Conservation (phyloP, 2,113 vertebrate genomes). For the Pipra filicauda region DNA sequence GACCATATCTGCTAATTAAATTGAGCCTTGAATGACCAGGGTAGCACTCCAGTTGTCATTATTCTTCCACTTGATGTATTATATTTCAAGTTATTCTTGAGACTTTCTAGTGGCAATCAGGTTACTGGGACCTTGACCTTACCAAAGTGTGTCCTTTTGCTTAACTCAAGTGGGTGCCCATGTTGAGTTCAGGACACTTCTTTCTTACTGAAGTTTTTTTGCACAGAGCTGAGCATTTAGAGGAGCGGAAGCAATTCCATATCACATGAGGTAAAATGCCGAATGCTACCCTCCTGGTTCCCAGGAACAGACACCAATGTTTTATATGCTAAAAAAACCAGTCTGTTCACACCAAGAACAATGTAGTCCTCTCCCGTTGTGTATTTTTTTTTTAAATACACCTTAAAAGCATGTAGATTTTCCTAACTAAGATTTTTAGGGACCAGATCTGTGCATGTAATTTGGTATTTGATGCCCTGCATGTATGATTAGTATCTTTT, state of each 20-base stretch:
- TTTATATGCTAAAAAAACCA: not conserved
- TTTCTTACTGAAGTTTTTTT: not conserved
- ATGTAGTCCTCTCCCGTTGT: not conserved
- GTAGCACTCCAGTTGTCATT: slow-evolving; percentile 47
- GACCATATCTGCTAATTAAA: slow-evolving; percentile 26
- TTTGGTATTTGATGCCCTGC: not conserved
- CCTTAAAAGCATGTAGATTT: not conserved
- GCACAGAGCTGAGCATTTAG: not conserved
- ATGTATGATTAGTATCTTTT: not conserved
- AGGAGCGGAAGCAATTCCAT: not conserved
- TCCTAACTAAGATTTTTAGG: not conserved
- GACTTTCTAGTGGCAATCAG: not conserved
- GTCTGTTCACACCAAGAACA: not conserved
- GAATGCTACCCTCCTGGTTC: not conserved
- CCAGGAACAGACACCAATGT: not conserved
- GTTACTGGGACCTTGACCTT: not conserved
- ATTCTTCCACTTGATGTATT: slow-evolving; percentile 30
- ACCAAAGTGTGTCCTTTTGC: not conserved
- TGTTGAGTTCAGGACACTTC: not conserved
- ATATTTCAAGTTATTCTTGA: slow-evolving; percentile 1
- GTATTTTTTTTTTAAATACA: no score
- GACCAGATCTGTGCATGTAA: not conserved
- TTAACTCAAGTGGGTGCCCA: not conserved
- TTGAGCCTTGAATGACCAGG: slow-evolving; percentile 9
- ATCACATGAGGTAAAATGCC: not conserved